Percentiles rank a stretch among this genome's conserved stretches.
Conservation (phyloP, 2,113 vertebrate species). For the Callipepla californica region DNA sequence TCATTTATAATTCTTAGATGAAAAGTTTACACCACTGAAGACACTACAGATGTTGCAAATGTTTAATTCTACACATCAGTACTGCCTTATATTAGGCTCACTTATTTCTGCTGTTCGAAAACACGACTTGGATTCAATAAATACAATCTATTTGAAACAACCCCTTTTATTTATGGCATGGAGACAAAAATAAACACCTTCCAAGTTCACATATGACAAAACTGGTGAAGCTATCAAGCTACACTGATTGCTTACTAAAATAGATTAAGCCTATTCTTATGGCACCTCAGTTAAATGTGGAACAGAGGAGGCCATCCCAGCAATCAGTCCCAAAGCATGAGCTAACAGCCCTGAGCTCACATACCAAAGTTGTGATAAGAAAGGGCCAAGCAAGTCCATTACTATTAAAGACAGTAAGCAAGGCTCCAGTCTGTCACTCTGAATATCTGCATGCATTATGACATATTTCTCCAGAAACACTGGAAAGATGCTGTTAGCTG, state of each 20-base stretch:
- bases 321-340: not conserved
- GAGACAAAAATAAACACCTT: not conserved
- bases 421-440: not conserved
- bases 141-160: not conserved
- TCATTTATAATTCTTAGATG: not conserved
- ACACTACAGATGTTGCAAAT: not conserved
- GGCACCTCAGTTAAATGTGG: not conserved
- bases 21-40: not conserved
- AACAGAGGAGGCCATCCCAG: not conserved
- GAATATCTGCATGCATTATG: rapidly evolving
- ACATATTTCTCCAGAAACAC: not conserved
- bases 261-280: conserved; percentile 11
- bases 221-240: not conserved
- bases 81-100: not conserved
- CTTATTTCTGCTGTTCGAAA: not conserved
- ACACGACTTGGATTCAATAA: not conserved
- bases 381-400: not conserved
- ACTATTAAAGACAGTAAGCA: not conserved
- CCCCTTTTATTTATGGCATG: not conserved
- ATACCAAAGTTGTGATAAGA: not conserved
- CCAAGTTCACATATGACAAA: not conserved
- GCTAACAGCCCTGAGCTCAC: not conserved
- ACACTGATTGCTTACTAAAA: not conserved
- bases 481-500: not conserved
- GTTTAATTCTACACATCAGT: not conserved